A percentile compares a stretch with the other conserved stretches of the same genome.
Evolutionary conservation across 2,888 invertebrate genomes (phyloP).

Genomic region (Dermolepida albohirtum): DNA sequence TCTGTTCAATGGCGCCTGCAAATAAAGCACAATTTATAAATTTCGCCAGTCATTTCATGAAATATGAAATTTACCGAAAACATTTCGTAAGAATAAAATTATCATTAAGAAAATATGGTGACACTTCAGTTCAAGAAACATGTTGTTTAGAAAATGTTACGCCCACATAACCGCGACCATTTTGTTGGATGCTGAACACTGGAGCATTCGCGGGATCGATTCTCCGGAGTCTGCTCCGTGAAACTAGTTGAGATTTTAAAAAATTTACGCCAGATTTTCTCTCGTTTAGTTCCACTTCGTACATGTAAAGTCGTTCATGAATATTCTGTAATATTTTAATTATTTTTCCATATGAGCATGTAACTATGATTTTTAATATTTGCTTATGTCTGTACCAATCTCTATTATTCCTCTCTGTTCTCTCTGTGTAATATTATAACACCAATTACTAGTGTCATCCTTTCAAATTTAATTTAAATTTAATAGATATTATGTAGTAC

Average conservation of each 20-base stretch:
- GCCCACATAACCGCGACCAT: slow-evolving; percentile 53
- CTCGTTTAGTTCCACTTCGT: too few relatives aligned
- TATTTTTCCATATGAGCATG: too few relatives aligned
- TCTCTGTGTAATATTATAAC: too few relatives aligned
- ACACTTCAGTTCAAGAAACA: slow-evolving; percentile 9
- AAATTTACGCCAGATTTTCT: not conserved
- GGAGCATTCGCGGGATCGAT: slow-evolving; percentile 54
- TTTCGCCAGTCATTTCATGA: not conserved
- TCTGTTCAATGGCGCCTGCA: slow-evolving; percentile 62
- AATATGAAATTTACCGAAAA: slow-evolving; percentile 25
- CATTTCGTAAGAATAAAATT: not conserved
- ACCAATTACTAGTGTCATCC: too few relatives aligned
- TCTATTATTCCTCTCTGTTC: too few relatives aligned
- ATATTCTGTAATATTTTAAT: too few relatives aligned
- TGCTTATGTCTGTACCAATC: too few relatives aligned
- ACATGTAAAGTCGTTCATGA: too few relatives aligned
- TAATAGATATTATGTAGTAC: too few relatives aligned
- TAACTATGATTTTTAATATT: too few relatives aligned
- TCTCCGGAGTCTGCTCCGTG: slow-evolving; percentile 48
- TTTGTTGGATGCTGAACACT: slow-evolving; percentile 46
- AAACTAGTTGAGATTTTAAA: not conserved
- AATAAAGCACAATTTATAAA: slow-evolving; percentile 12
- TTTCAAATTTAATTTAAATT: too few relatives aligned
- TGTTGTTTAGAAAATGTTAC: slow-evolving; percentile 47
- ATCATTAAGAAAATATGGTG: slow-evolving; percentile 3